Percentiles rank a stretch among this genome's conserved stretches.
phyloP scores from a whole-genome alignment of 2,797 vertebrate species.

The Nannoperca australis region DNA sequence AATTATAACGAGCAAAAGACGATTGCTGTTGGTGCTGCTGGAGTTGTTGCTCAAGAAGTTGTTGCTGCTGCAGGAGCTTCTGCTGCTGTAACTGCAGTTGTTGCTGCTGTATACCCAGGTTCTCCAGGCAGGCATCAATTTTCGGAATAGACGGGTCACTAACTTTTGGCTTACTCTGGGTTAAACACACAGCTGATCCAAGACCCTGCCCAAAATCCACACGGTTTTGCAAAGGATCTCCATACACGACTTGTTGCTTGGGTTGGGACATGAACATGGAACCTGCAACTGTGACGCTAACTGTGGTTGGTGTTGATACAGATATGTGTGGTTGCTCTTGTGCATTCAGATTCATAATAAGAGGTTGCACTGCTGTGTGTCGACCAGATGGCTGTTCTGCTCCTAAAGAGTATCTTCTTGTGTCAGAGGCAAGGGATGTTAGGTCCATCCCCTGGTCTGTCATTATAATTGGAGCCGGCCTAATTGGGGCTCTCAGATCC shows the following conservation, averaged over 20 bases:
- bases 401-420: slow-evolving; percentile 93
- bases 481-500: slow-evolving; percentile 92
- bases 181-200: slow-evolving; percentile 93
- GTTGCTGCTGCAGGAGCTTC: slow-evolving; percentile 83
- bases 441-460: slow-evolving; percentile 99
- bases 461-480: slow-evolving; percentile 95
- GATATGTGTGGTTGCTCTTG: slow-evolving; percentile 93
- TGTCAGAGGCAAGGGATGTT: slow-evolving; percentile 94
- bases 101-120: slow-evolving; percentile 88
- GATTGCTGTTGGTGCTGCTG: slow-evolving; percentile 88
- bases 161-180: slow-evolving; percentile 89
- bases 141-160: slow-evolving; percentile 84
- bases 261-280: slow-evolving; percentile 92
- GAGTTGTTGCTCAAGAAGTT: slow-evolving; percentile 85
- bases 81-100: slow-evolving; percentile 87
- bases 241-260: slow-evolving; percentile 93
- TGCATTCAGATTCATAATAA: slow-evolving; percentile 97
- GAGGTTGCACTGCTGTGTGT: slow-evolving; percentile 94
- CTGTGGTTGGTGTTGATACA: slow-evolving; percentile 90
- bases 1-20: slow-evolving; percentile 93
- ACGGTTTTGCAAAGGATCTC: slow-evolving; percentile 95
- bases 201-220: slow-evolving; percentile 95
- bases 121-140: slow-evolving; percentile 89
- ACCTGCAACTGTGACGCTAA: slow-evolving; percentile 92
- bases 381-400: slow-evolving; percentile 89